Percentiles rank a stretch among this genome's conserved stretches.
Conservation (phyloP, 1,140 invertebrate species). For the Hetaerina americana region DNA sequence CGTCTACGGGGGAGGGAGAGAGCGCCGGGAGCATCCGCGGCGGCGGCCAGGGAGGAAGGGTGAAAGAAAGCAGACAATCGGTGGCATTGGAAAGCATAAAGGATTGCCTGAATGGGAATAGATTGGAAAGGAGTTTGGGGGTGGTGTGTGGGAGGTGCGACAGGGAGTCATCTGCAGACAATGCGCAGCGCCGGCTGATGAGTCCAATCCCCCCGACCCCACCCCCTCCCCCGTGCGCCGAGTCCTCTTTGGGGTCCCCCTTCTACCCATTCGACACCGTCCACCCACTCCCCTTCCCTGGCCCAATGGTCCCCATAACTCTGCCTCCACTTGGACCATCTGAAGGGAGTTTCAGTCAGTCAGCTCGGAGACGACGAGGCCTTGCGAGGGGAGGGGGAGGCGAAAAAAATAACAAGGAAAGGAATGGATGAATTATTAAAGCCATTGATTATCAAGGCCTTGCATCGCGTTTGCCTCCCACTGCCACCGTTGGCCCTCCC, state of each 20-base stretch:
- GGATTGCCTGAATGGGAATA: background rate
- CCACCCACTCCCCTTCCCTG: no score
- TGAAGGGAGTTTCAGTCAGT: background rate
- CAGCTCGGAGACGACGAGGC: no score
- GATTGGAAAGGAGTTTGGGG: background rate
- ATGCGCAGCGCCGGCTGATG: background rate
- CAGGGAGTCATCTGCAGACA: background rate
- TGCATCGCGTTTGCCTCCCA: background rate
- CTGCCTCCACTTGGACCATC: no score
- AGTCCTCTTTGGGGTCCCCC: no score
- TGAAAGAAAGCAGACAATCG: background rate
- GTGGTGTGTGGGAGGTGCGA: no score
- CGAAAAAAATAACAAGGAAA: background rate
- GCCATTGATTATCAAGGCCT: background rate
- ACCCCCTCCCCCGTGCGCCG: no score
- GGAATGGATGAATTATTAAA: background rate
- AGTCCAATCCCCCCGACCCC: background rate
- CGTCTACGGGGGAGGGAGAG: no score
- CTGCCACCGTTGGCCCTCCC: background rate
- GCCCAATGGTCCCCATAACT: no score
- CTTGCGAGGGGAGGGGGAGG: no score
- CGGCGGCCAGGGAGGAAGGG: no score
- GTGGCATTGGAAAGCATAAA: background rate
- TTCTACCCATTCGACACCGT: no score
- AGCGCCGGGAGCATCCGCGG: no score